Base-by-base conservation (phyloP, 2,888 invertebrate species). In the Mesorhabditis belari region DNA sequence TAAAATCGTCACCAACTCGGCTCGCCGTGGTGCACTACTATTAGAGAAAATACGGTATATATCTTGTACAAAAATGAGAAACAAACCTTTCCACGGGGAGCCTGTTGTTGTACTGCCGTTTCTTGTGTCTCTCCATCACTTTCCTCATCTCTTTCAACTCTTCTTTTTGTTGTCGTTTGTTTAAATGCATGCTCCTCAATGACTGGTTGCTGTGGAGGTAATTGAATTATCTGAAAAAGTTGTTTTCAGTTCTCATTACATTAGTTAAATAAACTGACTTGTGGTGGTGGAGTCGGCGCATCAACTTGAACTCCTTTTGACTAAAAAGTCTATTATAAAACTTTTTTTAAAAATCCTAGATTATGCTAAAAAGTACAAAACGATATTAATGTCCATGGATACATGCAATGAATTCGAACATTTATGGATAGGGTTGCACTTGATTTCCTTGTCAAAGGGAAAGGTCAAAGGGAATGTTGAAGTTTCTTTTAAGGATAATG, bases 171-270 rank as follows among this genome's bases (percentile, higher is more conserved):
- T 21, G 80, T 80, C 26, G 79, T 81, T 65, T 80, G 80, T 58
- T 81, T 80, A 74, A 80, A 80, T 26, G 81, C 80, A 58, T 80
- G 79, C 64, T 80, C 80, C 58, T 79, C 79, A 57, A 80, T 80
- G 21, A 80, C 74, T 51, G 80, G 81, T 65, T 77, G 80, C 64
- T 71, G 75, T 24, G 78, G 77, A 53, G 77, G 79, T 58, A 71
- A 67, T 62, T 75, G 79, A 28, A 72, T 71, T 61, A 75, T 67
- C 44, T 35, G n/a, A n/a, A 35, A 17, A 17, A 35, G n/a, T n/a
- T 35, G 12, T 35, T n/a, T 35, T 35, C n/a, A 17, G 44, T n/a
- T 35, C n/a, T n/a, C n/a, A n/a, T n/a, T n/a, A n/a, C n/a, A n/a
- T n/a, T n/a, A n/a, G n/a, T 17, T 35, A 17, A 35, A 35, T 17